A percentile compares a stretch with the other conserved stretches of the same genome.
These are phyloP conservation scores for Blera fallax DNA, from an alignment of 2,888 invertebrate species.

Conservation along the genomic window DNA sequence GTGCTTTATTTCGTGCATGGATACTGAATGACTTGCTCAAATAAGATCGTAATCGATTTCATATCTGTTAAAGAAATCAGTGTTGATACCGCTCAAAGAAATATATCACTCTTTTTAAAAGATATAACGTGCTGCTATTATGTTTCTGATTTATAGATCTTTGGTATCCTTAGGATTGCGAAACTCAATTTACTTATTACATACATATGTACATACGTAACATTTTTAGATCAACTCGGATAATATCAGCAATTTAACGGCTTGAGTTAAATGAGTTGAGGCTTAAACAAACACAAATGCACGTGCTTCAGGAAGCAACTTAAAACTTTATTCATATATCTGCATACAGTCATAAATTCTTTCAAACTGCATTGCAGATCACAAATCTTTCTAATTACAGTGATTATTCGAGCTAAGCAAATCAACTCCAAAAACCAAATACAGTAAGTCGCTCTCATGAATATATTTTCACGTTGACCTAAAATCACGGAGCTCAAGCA, in stretches of 20 bases:
- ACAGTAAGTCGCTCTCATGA: constrained; percentile 41
- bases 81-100: no score
- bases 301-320: neutral
- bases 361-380: neutral
- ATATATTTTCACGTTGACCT: constrained; percentile 29
- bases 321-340: neutral
- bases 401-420: constrained; percentile 50
- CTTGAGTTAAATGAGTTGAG: neutral
- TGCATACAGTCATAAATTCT: neutral
- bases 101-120: no score
- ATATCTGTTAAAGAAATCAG: no score
- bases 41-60: no score
- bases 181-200: neutral
- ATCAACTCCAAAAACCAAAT: constrained; percentile 53
- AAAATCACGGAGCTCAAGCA: constrained; percentile 24
- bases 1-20: no score
- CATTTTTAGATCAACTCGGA: neutral
- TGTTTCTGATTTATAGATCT: no score
- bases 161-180: neutral
- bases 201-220: neutral
- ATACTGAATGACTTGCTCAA: no score
- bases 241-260: neutral
- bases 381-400: constrained; percentile 55
- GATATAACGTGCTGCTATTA: no score
- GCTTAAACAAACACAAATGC: neutral